Conservation (phyloP, 1,140 invertebrate genomes). For the Triops cancriformis region DNA sequence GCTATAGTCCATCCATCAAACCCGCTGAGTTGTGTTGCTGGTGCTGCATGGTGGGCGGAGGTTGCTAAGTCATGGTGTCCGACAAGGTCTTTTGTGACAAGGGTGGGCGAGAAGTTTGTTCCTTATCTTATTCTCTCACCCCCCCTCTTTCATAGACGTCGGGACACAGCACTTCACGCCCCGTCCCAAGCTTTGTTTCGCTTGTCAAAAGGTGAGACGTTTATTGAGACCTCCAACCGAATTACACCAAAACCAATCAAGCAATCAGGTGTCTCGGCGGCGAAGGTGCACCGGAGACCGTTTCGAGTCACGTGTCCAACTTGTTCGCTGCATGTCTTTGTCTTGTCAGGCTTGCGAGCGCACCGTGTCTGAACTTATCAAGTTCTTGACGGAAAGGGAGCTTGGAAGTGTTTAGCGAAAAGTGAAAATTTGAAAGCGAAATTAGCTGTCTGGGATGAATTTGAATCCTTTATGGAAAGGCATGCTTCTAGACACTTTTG, state of each 20-base stretch:
- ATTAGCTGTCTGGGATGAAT: too few species aligned
- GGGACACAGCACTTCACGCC: slow-evolving; percentile 1
- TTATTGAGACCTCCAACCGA: slow-evolving; percentile 5
- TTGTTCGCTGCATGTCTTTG: too few species aligned
- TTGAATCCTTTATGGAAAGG: too few species aligned
- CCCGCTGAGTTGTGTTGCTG: neutral
- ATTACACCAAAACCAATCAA: slow-evolving; percentile 10
- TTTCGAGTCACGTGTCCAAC: too few species aligned
- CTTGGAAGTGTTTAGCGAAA: too few species aligned
- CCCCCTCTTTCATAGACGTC: neutral
- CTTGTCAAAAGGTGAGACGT: neutral
- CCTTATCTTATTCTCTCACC: neutral
- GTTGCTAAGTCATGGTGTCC: slow-evolving; percentile 3
- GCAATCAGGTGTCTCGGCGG: neutral
- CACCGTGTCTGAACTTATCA: too few species aligned
- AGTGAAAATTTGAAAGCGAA: too few species aligned
- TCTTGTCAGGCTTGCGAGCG: too few species aligned
- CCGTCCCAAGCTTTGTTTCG: slow-evolving; percentile 1
- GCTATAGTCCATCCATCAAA: neutral
- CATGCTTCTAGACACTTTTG: too few species aligned
- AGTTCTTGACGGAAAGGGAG: too few species aligned
- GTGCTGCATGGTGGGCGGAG: slow-evolving; percentile 6
- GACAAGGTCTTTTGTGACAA: slow-evolving; percentile 13
- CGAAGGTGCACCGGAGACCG: too few species aligned
- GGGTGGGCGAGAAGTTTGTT: slow-evolving; percentile 8